phyloP scores from a whole-genome alignment of 2,113 vertebrate species.

The Nipponia nippon region DNA sequence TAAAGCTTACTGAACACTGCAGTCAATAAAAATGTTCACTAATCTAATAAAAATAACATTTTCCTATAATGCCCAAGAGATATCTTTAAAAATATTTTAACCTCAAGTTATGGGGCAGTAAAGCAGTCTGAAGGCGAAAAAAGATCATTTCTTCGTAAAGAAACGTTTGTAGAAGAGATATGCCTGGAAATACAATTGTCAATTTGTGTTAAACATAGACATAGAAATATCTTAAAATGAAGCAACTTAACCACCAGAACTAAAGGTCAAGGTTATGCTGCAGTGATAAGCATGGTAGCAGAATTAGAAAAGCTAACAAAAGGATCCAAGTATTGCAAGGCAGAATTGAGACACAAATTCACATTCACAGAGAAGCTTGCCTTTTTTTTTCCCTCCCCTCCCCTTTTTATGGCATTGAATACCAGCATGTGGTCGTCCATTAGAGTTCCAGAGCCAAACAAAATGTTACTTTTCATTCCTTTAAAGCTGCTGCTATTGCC shows the following conservation, averaged over 20 bases:
- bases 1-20: conserved; percentile 66
- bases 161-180: conserved; percentile 17
- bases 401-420: conserved; percentile 35
- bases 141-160: conserved; percentile 28
- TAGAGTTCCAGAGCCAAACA: conserved; percentile 63
- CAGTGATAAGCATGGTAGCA: conserved; percentile 41
- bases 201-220: conserved; percentile 41
- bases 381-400: not conserved
- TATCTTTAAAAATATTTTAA: conserved; percentile 61
- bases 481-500: conserved; percentile 24
- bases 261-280: conserved; percentile 56
- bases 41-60: conserved; percentile 64
- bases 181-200: conserved; percentile 33
- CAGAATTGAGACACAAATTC: conserved; percentile 56
- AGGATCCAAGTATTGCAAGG: conserved; percentile 23
- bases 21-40: conserved; percentile 70
- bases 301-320: conserved; percentile 63
- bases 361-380: conserved; percentile 39
- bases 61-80: conserved; percentile 39
- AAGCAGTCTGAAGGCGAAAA: not conserved
- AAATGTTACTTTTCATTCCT: conserved; percentile 40
- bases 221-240: conserved; percentile 40
- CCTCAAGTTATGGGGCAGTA: conserved; percentile 3
- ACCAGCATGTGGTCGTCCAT: conserved; percentile 65
- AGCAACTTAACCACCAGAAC: conserved; percentile 46